phyloP scores from a whole-genome alignment of 2,113 vertebrate species.

The Morone saxatilis region DNA sequence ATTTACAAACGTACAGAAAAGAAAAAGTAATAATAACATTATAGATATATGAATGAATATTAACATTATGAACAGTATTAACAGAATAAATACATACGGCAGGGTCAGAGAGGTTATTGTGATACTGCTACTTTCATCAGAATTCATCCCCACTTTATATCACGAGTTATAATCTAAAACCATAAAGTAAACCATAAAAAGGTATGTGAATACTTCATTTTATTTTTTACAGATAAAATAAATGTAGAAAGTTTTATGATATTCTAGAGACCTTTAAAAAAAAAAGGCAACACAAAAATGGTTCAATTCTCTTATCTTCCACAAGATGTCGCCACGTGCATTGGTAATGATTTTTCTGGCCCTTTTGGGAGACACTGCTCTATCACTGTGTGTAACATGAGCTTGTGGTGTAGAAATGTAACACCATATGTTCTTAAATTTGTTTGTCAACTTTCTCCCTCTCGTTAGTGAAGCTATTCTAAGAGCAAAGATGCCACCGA shows the following conservation, averaged over 20 bases:
- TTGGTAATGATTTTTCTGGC: neutral
- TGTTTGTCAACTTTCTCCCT: neutral
- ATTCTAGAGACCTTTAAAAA: neutral
- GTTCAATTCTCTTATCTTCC: constrained; percentile 5
- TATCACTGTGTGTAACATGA: neutral
- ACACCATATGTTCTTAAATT: neutral
- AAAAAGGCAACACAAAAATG: no score
- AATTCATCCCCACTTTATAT: neutral
- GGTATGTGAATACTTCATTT: no score
- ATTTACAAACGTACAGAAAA: no score
- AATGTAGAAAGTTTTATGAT: neutral
- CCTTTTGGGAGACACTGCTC: neutral
- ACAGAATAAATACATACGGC: no score
- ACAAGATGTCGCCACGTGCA: constrained; percentile 67
- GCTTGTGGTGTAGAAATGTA: neutral
- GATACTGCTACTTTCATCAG: neutral
- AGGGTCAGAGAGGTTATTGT: neutral
- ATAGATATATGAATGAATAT: no score
- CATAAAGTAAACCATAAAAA: neutral
- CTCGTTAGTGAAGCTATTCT: neutral
- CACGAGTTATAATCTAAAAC: neutral
- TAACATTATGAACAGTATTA: no score
- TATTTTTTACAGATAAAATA: neutral
- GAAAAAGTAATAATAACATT: no score
- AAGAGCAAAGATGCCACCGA: constrained; percentile 72